Conservation (phyloP, 2,797 vertebrate genomes). For the Danio tinwini region DNA sequence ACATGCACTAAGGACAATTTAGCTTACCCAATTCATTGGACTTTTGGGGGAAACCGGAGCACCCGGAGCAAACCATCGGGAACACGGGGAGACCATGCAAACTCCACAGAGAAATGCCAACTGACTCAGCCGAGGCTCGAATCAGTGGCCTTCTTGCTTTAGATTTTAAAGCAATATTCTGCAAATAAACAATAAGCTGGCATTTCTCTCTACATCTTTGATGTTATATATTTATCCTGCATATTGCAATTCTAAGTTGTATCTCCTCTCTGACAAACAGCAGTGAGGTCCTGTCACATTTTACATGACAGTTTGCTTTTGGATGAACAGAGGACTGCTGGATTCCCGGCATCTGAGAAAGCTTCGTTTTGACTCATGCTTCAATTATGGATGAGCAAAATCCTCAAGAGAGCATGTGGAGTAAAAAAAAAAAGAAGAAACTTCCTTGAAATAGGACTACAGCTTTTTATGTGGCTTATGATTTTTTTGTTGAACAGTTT, state of each 20-base stretch:
- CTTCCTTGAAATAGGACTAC: neutral
- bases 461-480: neutral
- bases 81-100: too few relatives aligned
- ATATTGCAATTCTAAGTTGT: conserved; percentile 6
- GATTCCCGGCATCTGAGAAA: conserved; percentile 29
- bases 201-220: neutral
- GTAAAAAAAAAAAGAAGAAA: conserved; percentile 10
- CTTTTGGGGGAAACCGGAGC: too few relatives aligned
- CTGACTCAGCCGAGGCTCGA: too few relatives aligned
- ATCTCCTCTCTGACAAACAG: neutral
- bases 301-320: conserved; percentile 21
- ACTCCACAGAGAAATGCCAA: too few relatives aligned
- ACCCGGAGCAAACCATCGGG: too few relatives aligned
- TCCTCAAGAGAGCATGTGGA: conserved; percentile 19
- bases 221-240: neutral
- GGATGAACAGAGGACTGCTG: neutral
- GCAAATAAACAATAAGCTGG: neutral
- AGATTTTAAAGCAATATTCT: neutral
- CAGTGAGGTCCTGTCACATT: conserved; percentile 18
- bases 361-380: conserved; percentile 27
- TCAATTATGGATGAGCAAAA: conserved; percentile 47
- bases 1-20: too few relatives aligned
- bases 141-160: too few relatives aligned
- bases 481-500: conserved; percentile 28
- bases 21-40: too few relatives aligned